Evolutionary conservation across 1,140 invertebrate genomes (phyloP).

Genomic region (Brachionus calyciflorus): DNA sequence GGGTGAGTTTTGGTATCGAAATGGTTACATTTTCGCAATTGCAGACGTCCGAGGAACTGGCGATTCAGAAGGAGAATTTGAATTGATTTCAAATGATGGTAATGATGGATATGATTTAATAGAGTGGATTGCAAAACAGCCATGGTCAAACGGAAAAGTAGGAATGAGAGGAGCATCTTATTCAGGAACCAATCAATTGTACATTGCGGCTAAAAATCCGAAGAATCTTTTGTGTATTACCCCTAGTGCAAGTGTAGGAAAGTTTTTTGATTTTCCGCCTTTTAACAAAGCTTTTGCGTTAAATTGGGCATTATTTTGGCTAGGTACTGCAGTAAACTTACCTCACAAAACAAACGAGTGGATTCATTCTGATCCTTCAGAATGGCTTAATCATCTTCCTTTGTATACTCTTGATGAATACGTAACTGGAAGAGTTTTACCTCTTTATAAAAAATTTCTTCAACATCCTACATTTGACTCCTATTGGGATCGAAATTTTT

Average conservation of each 20-base stretch:
- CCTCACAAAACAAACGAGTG: neutral
- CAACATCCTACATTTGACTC: constrained; percentile 8
- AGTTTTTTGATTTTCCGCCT: neutral
- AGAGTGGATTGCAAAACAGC: neutral
- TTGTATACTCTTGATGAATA: neutral
- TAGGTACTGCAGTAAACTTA: neutral
- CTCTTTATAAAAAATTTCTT: constrained; percentile 9
- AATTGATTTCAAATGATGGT: neutral
- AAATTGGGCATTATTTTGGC: neutral
- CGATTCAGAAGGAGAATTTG: too few relatives aligned
- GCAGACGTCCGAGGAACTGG: too few relatives aligned
- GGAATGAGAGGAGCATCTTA: constrained; percentile 27
- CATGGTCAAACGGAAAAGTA: too few relatives aligned
- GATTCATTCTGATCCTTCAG: neutral
- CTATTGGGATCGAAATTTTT: neutral
- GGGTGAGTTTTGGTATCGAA: too few relatives aligned
- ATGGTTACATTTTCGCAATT: too few relatives aligned
- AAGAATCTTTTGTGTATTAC: neutral
- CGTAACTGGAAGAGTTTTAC: neutral
- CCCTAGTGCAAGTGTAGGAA: neutral
- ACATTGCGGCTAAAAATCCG: neutral
- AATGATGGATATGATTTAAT: constrained; percentile 36
- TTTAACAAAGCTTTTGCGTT: neutral
- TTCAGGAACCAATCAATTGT: constrained; percentile 28
- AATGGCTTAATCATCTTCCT: constrained; percentile 1